Conservation (phyloP, 2,113 vertebrate species). For the Columbina picui region DNA sequence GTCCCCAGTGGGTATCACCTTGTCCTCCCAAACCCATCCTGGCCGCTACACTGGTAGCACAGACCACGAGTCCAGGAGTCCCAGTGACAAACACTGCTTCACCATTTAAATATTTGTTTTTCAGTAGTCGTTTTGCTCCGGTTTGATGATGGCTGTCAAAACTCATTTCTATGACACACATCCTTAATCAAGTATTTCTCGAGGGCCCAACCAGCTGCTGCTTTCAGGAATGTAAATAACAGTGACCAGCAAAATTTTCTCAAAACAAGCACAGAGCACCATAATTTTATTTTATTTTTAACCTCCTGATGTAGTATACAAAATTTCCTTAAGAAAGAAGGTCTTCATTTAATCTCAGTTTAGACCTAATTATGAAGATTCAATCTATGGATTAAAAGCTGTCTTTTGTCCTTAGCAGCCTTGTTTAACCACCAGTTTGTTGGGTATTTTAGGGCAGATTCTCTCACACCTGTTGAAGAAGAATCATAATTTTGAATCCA, state of each 20-base stretch:
- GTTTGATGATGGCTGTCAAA: neutral
- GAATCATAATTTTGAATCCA: neutral
- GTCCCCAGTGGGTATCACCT: neutral
- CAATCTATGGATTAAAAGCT: neutral
- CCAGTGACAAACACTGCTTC: neutral
- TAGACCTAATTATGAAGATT: neutral
- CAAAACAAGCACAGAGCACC: neutral
- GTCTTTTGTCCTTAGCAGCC: neutral
- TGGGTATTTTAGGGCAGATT: neutral
- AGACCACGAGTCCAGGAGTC: neutral
- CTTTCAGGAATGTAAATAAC: neutral
- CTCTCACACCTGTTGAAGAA: neutral
- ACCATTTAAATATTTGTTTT: neutral
- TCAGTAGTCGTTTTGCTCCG: neutral
- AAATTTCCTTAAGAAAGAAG: neutral
- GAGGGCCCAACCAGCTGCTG: neutral
- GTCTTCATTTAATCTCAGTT: neutral
- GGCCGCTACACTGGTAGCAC: neutral
- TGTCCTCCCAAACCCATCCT: accelerated
- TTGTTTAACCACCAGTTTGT: neutral
- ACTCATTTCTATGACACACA: accelerated
- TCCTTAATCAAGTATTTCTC: neutral
- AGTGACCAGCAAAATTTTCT: neutral
- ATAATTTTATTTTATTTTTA: accelerated
- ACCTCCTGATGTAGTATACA: neutral